phyloP scores from a whole-genome alignment of 2,797 vertebrate species.

The Diglossa cyanea region DNA sequence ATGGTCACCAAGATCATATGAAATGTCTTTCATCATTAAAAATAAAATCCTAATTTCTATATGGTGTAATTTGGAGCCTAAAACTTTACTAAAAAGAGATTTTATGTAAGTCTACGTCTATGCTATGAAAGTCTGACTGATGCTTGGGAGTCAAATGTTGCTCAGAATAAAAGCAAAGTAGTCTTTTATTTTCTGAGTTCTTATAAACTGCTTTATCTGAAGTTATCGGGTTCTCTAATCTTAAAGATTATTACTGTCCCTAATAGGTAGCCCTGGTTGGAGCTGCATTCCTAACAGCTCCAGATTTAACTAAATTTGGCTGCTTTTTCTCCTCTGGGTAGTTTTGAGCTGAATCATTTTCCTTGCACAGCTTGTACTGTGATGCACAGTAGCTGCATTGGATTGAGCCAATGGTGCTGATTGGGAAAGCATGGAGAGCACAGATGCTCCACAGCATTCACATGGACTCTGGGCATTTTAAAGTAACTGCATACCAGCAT shows the following conservation, averaged over 20 bases:
- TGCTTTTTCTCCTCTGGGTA: background rate
- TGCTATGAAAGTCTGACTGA: background rate
- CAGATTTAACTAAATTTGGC: background rate
- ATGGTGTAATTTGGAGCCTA: background rate
- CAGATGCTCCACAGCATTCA: background rate
- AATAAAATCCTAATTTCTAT: background rate
- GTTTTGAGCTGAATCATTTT: background rate
- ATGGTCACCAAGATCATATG: background rate
- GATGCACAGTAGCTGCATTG: rapidly evolving
- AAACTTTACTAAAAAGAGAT: background rate
- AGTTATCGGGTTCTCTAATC: background rate
- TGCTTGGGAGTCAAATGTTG: background rate
- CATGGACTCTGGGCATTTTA: background rate
- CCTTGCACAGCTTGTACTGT: background rate
- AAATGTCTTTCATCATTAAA: background rate
- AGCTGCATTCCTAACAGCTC: background rate
- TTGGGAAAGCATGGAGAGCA: background rate
- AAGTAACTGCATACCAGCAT: background rate
- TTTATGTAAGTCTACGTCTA: background rate
- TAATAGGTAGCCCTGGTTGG: background rate
- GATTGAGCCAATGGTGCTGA: background rate
- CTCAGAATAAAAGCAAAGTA: background rate
- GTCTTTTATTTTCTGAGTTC: background rate
- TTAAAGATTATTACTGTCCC: background rate
- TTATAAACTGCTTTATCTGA: background rate